Conservation (phyloP, 2,113 vertebrate species). For the Ameiurus melas region DNA sequence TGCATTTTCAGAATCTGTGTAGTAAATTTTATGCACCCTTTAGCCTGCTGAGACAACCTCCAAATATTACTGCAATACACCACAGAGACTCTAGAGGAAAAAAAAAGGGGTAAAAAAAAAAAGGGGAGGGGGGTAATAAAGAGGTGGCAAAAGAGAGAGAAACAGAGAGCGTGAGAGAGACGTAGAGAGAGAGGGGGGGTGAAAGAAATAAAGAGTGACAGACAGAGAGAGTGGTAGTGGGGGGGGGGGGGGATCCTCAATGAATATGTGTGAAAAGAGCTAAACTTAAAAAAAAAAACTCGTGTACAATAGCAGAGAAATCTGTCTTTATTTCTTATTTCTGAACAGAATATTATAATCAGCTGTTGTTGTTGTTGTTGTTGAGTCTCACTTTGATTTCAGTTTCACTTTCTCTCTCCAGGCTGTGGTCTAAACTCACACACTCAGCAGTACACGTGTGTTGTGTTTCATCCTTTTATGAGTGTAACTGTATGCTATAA, state of each 20-base stretch:
- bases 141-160: neutral
- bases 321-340: neutral
- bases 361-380: neutral
- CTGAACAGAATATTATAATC: neutral
- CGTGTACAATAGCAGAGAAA: neutral
- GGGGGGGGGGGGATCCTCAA: too few relatives aligned
- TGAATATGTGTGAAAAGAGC: neutral
- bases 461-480: neutral
- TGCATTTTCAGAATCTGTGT: accelerated
- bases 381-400: neutral
- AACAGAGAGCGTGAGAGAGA: neutral
- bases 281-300: neutral
- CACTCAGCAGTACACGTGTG: neutral
- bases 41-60: neutral
- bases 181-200: neutral
- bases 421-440: neutral
- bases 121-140: accelerated
- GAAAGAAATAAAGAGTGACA: too few relatives aligned
- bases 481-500: neutral
- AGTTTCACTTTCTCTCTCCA: neutral
- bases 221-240: too few relatives aligned
- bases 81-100: neutral
- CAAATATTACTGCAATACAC: neutral
- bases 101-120: neutral
- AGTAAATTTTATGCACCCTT: neutral